Base-by-base conservation (phyloP, 2,888 invertebrate species). In the Argynnis bischoffii region DNA sequence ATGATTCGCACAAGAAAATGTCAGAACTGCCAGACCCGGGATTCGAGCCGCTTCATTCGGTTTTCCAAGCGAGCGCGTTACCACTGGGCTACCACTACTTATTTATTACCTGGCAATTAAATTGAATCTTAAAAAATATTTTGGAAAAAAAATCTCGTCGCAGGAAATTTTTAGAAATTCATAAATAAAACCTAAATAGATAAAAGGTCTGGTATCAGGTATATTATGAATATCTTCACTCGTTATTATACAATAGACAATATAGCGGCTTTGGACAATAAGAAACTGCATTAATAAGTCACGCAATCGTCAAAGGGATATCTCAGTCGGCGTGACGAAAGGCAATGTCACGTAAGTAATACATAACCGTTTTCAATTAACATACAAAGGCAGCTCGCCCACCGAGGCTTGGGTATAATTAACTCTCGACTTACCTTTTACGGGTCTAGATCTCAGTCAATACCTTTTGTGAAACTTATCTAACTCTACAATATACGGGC, bases 341-440 rank as follows among this genome's bases (percentile, higher is more conserved):
- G 67, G 66, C 35, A 68, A 64, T 64, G 67, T 65, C 74, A 73
- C 75, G 76, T 72, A 69, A 72, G 72, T 68, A 63, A 73, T 74
- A 73, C 71, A 71, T 71, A 77, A 74, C 75, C 71, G 72, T 70
- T 67, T 59, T 50, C 66, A 69, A 86, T 86, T 85, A 80, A 74
- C 84, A 86, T 85, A 86, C 86, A 86, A 86, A 81, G 79, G 75
- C 73, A 64, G 69, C 72, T 69, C 79, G 73, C 76, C 82, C 79
- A 79, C 61, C 79, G 78, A 69, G 69, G 67, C 60, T 57, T 53
- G 65, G 60, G 63, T 54, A 54, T 66, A 54, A 50, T 66, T 57
- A 61, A 71, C 69, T 67, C 67, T 70, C 70, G 68, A 70, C 71
- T 53, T 63, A 18, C 71, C 71, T 47, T 69, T 63, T 72, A 72